Evolutionary conservation across 2,888 invertebrate genomes (phyloP), one percentile per base, ranked within the genome.

Genomic region (Drosophila nigricruria): DNA sequence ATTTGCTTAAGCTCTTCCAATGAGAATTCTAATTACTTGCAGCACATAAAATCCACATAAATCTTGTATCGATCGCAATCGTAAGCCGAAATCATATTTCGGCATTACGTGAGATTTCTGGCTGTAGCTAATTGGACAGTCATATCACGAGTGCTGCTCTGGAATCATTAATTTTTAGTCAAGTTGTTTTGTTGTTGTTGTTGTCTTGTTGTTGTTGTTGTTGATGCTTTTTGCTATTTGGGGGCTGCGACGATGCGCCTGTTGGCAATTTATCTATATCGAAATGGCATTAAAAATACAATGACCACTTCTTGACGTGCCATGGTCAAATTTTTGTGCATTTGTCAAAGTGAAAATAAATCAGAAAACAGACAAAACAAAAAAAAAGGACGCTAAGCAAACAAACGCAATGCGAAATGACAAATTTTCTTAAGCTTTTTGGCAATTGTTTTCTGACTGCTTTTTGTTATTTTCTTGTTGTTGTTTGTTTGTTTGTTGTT

Each of bases 281-380:
- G 88, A 77, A 79, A 73, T 69, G 79, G 83, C 73, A 84, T 84
- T 84, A 79, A 85, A 85, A 85, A 84, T 81, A 84, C 84, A 84
- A 81, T 84, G 84, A 84, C 84, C 84, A 84, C 77, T 70, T 73
- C 84, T 88, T 85, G 88, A 84, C 88, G 81, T 85, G 81, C 88
- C 84, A 84, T 88, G 84, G 84, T 88, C 84, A 84, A 85, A 84
- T 88, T 82, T 82, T 85, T 84, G 84, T 84, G 84, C 84, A 88
- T 84, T 84, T 88, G 84, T 88, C 84, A 82, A 85, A 84, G 77
- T 72, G 81, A 74, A 84, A 88, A 88, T 84, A 84, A 84, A 85
- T 84, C 88, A 84, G 82, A 88, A 79, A 82, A 20, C 65, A 64
- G 52, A 52, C 34, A 50, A 61, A 36, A 52, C 9, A 27, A 77